Evolutionary conservation across 2,888 invertebrate genomes (phyloP).

Genomic region (Euplexia lucipara): DNA sequence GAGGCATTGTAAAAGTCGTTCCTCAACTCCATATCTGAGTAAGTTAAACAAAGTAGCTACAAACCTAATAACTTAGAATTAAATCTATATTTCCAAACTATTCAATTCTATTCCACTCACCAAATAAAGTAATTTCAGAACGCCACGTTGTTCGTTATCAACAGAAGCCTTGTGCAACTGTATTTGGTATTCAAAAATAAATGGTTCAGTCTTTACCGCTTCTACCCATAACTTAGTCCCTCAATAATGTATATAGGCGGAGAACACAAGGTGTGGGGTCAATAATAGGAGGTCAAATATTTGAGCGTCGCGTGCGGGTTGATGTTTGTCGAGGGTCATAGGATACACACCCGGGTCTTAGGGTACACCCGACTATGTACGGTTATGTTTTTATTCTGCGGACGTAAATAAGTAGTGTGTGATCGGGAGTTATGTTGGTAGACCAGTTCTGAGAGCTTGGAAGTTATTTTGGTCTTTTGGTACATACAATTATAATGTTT

Average conservation of each 20-base stretch:
- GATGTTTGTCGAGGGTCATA: constrained; percentile 73
- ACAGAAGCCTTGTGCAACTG: neutral
- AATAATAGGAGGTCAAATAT: constrained; percentile 87
- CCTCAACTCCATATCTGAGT: too few relatives aligned
- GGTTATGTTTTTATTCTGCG: constrained; percentile 67
- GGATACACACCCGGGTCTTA: constrained; percentile 58
- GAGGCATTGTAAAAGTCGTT: too few relatives aligned
- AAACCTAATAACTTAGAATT: too few relatives aligned
- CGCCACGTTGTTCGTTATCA: neutral
- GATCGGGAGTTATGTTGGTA: constrained; percentile 7
- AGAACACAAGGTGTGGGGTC: constrained; percentile 83
- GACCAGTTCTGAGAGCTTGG: neutral
- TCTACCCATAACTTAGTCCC: constrained; percentile 27
- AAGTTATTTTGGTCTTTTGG: neutral
- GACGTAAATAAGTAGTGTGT: constrained; percentile 43
- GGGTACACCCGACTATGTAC: constrained; percentile 47
- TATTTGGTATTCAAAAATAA: neutral
- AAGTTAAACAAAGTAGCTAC: too few relatives aligned
- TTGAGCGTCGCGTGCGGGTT: constrained; percentile 79
- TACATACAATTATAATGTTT: neutral
- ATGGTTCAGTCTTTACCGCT: constrained; percentile 25
- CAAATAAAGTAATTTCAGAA: too few relatives aligned
- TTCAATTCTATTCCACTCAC: too few relatives aligned
- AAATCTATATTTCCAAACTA: too few relatives aligned
- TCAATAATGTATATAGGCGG: constrained; percentile 64